Evolutionary conservation across 2,888 invertebrate species (phyloP), one percentile per base, ranked within the genome.

Genomic region (Cryptocephalus primarius): DNA sequence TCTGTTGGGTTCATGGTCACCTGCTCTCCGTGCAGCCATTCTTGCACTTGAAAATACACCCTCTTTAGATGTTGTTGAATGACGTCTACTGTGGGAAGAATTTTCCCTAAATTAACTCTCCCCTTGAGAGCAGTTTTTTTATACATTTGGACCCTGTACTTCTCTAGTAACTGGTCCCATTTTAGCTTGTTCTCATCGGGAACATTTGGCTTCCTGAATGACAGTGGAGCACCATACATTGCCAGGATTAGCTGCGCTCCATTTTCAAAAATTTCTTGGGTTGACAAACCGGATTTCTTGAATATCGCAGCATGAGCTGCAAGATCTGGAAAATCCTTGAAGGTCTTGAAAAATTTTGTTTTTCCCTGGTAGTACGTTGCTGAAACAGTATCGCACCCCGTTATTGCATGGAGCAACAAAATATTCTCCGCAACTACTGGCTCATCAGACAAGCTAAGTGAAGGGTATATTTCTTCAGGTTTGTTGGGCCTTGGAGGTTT

Each of bases 391-490:
- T 45, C 45, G 10, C 45, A 45, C 9, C 45, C 45, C 33, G 45
- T 45, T 11, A 40, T 32, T 40, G 45, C 45, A 32, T 45, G 40
- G 11, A 45, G 40, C 32, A 40, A 45, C 32, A 45, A 33, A 45
- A 40, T 45, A 45, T 45, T 40, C n/a, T 45, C 33, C 33, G 11
- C 33, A 33, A 40, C 14, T 40, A 12, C 10, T 8, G 33, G 33
- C n/a, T 40, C 6, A 32, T 45, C 33, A 12, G 31, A 9, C 40
- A 42, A 46, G 36, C 46, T 46, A 22, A 1, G 34, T 9, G 46
- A 46, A 39, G 46, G 42, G 12, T 46, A 42, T 42, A 38, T 11
- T 46, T 38, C 39, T 42, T 46, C 42, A 32, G 46, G 42, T 42
- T 42, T 46, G 38, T 46, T 46, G 34, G 9, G 32, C 22, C 42